Evolutionary conservation across 1,140 invertebrate species (phyloP), one percentile per base, ranked within the genome.

Genomic region (Arion vulgaris): DNA sequence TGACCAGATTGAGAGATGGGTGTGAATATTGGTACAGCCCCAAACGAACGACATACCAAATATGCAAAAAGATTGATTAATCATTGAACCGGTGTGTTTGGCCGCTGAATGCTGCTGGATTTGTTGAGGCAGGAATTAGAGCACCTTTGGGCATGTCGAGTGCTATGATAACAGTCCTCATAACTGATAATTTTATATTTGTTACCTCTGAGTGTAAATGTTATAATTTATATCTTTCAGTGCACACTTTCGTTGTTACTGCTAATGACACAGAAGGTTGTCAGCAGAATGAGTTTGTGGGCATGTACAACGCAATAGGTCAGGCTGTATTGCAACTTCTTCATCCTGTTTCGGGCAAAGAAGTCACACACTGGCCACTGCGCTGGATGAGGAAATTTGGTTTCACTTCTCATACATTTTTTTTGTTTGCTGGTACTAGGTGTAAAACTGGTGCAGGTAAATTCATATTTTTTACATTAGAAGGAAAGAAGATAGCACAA

Each of bases 401-500:
- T 66, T 32, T 32, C n/a, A 32, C 4, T 32, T 5, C n/a, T 2
- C 7, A 32, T 32, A 32, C n/a, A 66, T 66, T 66, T 66, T 66
- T 66, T 23, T 32, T 66, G 28, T 32, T 32, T 66, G 62, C 62
- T 66, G 62, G 62, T 11, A 66, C 2, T 66, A n/a, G 62, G 32
- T 66, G 62, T 66, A 66, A 32, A 7, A 32, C 62, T 66, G 62
- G 62, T 66, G 62, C 28, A 66, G 62, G 62, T 7, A 66, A 66
- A 66, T 66, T 66, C 62, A 32, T 2, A 7, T 66, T 66, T 17
- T 32, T 66, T 66, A 66, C 62, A 66, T 32, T 32, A 17, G 62
- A 66, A 66, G 28, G 53, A 57, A 4, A 57, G 26, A 57, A 57
- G 15, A 57, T 57, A 57, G 23, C 53, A 19, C 15, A 57, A 11